Base-by-base conservation (phyloP, 2,113 vertebrate genomes). In the Myocastor coypus region DNA sequence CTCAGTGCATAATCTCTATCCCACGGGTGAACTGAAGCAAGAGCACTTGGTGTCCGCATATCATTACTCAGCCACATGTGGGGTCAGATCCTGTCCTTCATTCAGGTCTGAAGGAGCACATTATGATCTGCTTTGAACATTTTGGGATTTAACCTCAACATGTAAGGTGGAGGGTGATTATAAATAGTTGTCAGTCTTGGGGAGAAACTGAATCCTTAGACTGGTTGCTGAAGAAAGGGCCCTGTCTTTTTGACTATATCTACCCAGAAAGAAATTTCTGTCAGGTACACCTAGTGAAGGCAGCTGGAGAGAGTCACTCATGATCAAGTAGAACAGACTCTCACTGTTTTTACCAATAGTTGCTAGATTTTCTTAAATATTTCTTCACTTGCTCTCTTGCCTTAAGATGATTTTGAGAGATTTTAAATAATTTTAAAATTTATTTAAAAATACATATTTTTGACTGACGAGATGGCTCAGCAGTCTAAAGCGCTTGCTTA, bases 301-400 rank as follows among this genome's bases (percentile, higher is more conserved):
- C 3, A n/a, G 40, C 83, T 7, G 4, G 30, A 83, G 10, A 34
- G 55, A 83, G 11, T 88, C 12, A 7, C 4, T 94, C 52, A 71
- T 77, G 16, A 13, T 85, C 50, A 85, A 75, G 57, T 84, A 50
- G 30, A 59, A 83, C 16, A 71, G 61, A 52, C 7, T 80, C 30
- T 83, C 91, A 37, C 6, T 82, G 24, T 96, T 85, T 4, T 94
- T 59, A 66, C 12, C n/a, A 69, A 91, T 42, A 88, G 69, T 91
- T 86, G 84, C 37, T 59, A 78, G 7, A 93, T 93, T 85, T 69
- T 89, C 66, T 94, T 42, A 88, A 87, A 68, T 88, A 85, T 82
- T 86, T 95, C 10, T 63, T 96, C 12, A 89, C 34, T 94, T 96
- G 40, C 12, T 75, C 8, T 94, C 89, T 96, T 92, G 50, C 64